A percentile compares a stretch with the other conserved stretches of the same genome.
These are phyloP conservation scores for Pampus argenteus DNA, from an alignment of 2,797 vertebrate genomes.

Conservation along the genomic window DNA sequence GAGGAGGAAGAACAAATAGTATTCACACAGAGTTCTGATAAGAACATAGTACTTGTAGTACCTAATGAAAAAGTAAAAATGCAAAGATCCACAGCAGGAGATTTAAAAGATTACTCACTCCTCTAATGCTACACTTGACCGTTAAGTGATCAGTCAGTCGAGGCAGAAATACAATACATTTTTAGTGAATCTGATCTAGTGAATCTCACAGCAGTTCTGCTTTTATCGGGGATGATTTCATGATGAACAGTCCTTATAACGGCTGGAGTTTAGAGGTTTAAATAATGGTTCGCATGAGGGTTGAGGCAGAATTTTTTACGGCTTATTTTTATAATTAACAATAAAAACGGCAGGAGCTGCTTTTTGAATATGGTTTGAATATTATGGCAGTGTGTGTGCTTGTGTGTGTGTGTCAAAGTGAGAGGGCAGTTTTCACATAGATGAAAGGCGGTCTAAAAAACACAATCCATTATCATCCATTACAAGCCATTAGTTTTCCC, in stretches of 20 bases:
- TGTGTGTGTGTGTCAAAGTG: slow-evolving; percentile 3
- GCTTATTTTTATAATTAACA: background rate
- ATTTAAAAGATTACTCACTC: background rate
- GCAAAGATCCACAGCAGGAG: background rate
- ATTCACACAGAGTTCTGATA: too few relatives aligned
- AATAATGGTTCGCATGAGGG: background rate
- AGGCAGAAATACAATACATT: background rate
- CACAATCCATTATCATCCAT: slow-evolving; percentile 80
- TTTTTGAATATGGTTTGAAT: slow-evolving; percentile 4
- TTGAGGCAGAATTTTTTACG: background rate
- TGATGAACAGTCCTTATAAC: background rate
- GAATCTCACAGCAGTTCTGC: background rate
- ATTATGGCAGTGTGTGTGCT: background rate
- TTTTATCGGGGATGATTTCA: background rate
- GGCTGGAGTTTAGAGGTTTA: background rate
- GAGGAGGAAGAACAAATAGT: too few relatives aligned
- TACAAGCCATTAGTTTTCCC: slow-evolving; percentile 76
- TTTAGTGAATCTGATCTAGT: background rate
- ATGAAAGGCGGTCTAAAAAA: slow-evolving; percentile 76
- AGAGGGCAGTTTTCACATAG: slow-evolving; percentile 58
- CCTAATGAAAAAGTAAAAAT: too few relatives aligned
- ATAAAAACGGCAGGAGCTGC: slow-evolving; percentile 14
- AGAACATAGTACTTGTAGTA: too few relatives aligned
- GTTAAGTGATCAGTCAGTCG: background rate
- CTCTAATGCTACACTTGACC: background rate